Percentiles rank a stretch among this genome's conserved stretches.
These are phyloP conservation scores for Henricia sp. DNA, from an alignment of 53 echinoderm and acorn worm species.

Conservation along the genomic window DNA sequence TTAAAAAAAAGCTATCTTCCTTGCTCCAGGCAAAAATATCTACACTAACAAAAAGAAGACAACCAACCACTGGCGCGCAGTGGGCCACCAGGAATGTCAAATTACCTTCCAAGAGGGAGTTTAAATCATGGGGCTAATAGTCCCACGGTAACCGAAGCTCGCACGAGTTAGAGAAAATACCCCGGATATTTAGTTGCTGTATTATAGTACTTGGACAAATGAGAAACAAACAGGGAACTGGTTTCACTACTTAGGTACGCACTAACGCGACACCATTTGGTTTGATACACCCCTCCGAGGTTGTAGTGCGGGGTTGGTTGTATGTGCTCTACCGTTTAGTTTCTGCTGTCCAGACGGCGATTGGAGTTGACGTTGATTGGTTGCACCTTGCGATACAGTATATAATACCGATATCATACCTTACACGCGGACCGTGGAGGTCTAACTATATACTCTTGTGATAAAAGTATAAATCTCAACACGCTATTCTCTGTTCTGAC, in stretches of 20 bases:
- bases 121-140: conserved; percentile 26
- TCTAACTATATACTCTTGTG: no score
- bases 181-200: conserved; percentile 44
- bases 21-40: conserved; percentile 17
- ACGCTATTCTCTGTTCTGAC: no score
- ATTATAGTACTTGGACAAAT: conserved; percentile 51
- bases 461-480: no score
- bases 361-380: conserved; percentile 41
- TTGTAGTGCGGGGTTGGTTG: background rate
- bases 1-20: conserved; percentile 1
- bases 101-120: background rate
- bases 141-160: conserved; percentile 55
- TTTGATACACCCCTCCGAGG: background rate
- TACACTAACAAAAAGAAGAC: conserved; percentile 17
- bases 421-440: no score
- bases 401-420: no score
- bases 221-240: conserved; percentile 45
- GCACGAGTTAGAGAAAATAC: conserved; percentile 42
- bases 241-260: conserved; percentile 28
- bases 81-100: conserved; percentile 16
- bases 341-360: background rate
- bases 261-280: conserved; percentile 34
- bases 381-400: conserved; percentile 31
- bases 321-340: background rate
- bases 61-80: conserved; percentile 18